Evolutionary conservation across 2,888 invertebrate genomes (phyloP), one percentile per base, ranked within the genome.

Genomic region (Sceliomorpha sp.): DNA sequence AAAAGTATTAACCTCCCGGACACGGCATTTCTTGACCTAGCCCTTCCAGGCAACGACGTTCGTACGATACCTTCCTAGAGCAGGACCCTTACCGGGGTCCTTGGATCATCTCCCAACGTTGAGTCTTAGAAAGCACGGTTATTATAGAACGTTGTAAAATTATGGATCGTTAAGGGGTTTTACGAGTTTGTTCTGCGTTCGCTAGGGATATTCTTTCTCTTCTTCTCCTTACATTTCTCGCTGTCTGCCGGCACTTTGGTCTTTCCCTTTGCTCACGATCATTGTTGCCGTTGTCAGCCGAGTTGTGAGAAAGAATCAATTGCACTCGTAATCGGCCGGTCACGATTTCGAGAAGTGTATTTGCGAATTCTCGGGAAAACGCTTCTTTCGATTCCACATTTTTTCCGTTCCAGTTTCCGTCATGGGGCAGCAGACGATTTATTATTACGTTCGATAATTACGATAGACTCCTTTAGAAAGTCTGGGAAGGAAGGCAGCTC

Each of bases 61-160:
- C 12, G 15, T 42, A 29, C 47, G 10, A 7, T 42, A 10, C 24
- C 27, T 45, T 39, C 39, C 34, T 53, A 42, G 50, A 44, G 10
- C 17, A 14, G 42, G 44, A 45, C 26, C 42, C 59, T 58, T 34
- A 24, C 40, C 45, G 56, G 39, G 20, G 44, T 39, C 26, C 50
- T 40, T 32, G 42, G 39, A 55, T 55, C 66, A 45, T 60, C 48
- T 39, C 26, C 51, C 40, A 45, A 44, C 48, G 59, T 53, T 39
- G 44, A 42, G 6, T 34, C 15, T 12, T 34, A 51, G 68, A 74
- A 72, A 73, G 70, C 74, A 73, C 70, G 77, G 81, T 82, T 82
- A 84, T 85, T 83, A 84, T 75, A 79, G 83, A 81, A 80, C 77
- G 78, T 79, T 82, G 81, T 79, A 84, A 85, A 85, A 85, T 85